phyloP scores from a whole-genome alignment of 1,140 invertebrate species.

The Mamestra configurata region DNA sequence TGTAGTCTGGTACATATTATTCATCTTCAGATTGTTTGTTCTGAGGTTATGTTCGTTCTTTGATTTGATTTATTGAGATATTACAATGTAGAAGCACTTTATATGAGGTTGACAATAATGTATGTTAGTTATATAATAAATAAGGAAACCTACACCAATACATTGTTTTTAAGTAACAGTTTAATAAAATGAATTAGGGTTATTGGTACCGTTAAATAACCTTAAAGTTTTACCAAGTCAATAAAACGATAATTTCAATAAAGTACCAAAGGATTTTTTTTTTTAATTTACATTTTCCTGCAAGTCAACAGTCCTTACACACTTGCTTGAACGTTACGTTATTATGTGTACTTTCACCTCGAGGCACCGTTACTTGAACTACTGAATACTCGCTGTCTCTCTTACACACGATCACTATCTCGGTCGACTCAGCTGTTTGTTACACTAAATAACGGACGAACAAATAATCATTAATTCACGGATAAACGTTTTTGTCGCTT shows the following conservation, averaged over 20 bases:
- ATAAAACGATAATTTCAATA: neutral
- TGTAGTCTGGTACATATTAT: neutral
- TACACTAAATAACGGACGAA: slow-evolving; percentile 29
- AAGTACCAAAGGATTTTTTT: neutral
- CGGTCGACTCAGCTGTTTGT: slow-evolving; percentile 69
- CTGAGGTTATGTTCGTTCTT: neutral
- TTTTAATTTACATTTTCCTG: slow-evolving; percentile 1
- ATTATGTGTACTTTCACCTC: slow-evolving; percentile 83
- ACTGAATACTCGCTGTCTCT: slow-evolving; percentile 65
- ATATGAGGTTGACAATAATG: too few relatives aligned
- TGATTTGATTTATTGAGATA: neutral
- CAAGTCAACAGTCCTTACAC: slow-evolving; percentile 52
- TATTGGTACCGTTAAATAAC: too few relatives aligned
- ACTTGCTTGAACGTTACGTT: slow-evolving; percentile 65
- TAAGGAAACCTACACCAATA: too few relatives aligned
- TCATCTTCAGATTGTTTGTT: neutral
- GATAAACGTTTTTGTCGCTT: slow-evolving; percentile 14
- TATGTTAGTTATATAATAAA: too few relatives aligned
- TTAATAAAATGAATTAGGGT: too few relatives aligned
- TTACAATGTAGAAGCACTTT: too few relatives aligned
- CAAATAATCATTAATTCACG: neutral
- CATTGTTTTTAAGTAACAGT: too few relatives aligned
- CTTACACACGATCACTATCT: slow-evolving; percentile 69
- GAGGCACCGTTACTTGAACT: slow-evolving; percentile 77
- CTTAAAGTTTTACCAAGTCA: neutral